Evolutionary conservation across 2,113 vertebrate species (phyloP).

Genomic region (Okapia johnstoni): DNA sequence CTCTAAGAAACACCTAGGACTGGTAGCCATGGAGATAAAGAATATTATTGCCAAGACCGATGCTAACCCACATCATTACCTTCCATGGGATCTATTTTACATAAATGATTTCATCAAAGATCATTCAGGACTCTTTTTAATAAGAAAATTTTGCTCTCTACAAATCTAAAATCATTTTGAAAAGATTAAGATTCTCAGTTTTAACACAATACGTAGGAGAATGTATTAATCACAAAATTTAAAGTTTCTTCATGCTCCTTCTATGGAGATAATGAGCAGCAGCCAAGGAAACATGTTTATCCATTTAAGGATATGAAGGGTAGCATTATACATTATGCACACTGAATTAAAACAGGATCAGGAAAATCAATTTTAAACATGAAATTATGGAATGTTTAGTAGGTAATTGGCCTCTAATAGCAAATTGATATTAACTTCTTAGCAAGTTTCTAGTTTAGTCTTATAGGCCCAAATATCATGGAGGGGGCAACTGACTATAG

Average conservation of each 20-base stretch:
- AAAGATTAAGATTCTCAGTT: background rate
- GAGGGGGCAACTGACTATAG: background rate
- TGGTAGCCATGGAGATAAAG: background rate
- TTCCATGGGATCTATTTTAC: background rate
- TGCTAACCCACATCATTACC: background rate
- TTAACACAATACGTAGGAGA: conserved; percentile 8
- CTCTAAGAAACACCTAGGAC: background rate
- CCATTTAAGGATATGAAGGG: background rate
- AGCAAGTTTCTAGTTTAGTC: background rate
- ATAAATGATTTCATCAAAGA: conserved; percentile 37
- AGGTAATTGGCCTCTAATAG: conserved; percentile 25
- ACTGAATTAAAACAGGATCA: conserved; percentile 10
- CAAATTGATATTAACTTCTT: conserved; percentile 19
- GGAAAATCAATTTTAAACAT: background rate
- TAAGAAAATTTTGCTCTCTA: background rate
- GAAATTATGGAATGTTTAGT: background rate
- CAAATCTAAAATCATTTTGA: background rate
- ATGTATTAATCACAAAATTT: conserved; percentile 30
- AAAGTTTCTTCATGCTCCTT: background rate
- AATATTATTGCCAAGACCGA: background rate
- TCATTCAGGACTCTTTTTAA: conserved; percentile 3
- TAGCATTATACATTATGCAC: background rate
- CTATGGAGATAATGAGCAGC: background rate
- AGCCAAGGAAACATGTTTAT: background rate
- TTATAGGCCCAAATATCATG: background rate